Percentiles rank a stretch among this genome's conserved stretches.
phyloP scores from a whole-genome alignment of 1,140 invertebrate genomes.

The Pseudachorutes palmiensis region DNA sequence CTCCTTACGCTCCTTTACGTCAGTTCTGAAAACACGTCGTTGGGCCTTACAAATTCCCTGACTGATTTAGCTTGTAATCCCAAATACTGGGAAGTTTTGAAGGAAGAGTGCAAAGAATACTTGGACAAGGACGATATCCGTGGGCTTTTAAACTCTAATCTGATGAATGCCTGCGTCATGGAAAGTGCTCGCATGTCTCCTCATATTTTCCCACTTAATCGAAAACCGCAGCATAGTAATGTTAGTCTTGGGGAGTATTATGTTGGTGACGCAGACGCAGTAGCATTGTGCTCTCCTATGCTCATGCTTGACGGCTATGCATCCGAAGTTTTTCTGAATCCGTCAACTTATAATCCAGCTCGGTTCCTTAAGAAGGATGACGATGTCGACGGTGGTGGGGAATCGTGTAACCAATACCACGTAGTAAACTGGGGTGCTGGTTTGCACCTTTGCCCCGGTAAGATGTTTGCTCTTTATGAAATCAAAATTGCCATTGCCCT shows the following conservation, averaged over 20 bases:
- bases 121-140: neutral
- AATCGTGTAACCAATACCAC: neutral
- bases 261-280: constrained; percentile 4
- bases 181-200: constrained; percentile 7
- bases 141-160: neutral
- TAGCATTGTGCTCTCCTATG: neutral
- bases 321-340: constrained; percentile 5
- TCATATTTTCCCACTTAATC: constrained; percentile 16
- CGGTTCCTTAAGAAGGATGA: neutral
- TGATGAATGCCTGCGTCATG: constrained; percentile 19
- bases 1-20: constrained; percentile 15
- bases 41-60: constrained; percentile 13
- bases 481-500: constrained; percentile 15
- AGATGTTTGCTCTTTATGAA: constrained; percentile 20
- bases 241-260: constrained; percentile 9
- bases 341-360: neutral
- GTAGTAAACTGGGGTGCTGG: constrained; percentile 18
- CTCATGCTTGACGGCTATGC: neutral
- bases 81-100: constrained; percentile 4
- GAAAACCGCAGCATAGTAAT: constrained; percentile 2
- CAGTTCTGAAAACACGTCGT: constrained; percentile 13
- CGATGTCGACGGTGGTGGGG: neutral
- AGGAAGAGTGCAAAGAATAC: neutral
- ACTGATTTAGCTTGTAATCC: constrained; percentile 6
- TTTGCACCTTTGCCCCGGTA: constrained; percentile 14